Percentiles rank a stretch among this genome's conserved stretches.
These are phyloP conservation scores for Junonia oenone DNA, from an alignment of 2,888 invertebrate genomes.

Conservation along the genomic window DNA sequence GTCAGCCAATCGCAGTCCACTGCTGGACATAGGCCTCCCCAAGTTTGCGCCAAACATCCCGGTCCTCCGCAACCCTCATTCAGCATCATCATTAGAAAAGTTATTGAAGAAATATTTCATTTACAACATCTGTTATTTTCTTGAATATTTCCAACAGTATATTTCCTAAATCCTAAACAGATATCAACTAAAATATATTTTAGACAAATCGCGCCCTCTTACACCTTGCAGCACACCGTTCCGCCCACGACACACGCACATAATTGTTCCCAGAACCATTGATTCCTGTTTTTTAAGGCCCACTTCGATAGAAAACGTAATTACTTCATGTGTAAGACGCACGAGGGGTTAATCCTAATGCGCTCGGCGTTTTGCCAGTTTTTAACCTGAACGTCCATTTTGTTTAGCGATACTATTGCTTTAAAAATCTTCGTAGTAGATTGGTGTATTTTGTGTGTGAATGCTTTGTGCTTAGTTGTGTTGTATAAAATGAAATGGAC, in stretches of 20 bases:
- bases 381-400: slow-evolving; percentile 9
- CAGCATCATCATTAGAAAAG: too few relatives aligned
- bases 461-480: too few relatives aligned
- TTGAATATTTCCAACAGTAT: too few relatives aligned
- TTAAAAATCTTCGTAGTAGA: not conserved
- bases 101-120: too few relatives aligned
- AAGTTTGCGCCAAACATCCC: too few relatives aligned
- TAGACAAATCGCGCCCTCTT: slow-evolving; percentile 16
- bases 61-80: too few relatives aligned
- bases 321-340: slow-evolving; percentile 51
- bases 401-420: not conserved
- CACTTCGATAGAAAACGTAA: slow-evolving; percentile 51
- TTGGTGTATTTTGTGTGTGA: too few relatives aligned
- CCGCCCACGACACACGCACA: slow-evolving; percentile 57
- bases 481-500: too few relatives aligned
- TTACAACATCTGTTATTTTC: too few relatives aligned
- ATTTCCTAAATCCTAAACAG: too few relatives aligned
- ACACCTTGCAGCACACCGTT: slow-evolving; percentile 35
- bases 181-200: not conserved
- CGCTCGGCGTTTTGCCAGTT: slow-evolving; percentile 28
- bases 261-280: slow-evolving; percentile 68
- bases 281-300: slow-evolving; percentile 54
- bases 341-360: slow-evolving; percentile 32
- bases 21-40: too few relatives aligned
- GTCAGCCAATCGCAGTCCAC: too few relatives aligned